These are phyloP conservation scores for Protobothrops flavoviridis DNA, from an alignment of 2,113 vertebrate species.

Conservation along the genomic window DNA sequence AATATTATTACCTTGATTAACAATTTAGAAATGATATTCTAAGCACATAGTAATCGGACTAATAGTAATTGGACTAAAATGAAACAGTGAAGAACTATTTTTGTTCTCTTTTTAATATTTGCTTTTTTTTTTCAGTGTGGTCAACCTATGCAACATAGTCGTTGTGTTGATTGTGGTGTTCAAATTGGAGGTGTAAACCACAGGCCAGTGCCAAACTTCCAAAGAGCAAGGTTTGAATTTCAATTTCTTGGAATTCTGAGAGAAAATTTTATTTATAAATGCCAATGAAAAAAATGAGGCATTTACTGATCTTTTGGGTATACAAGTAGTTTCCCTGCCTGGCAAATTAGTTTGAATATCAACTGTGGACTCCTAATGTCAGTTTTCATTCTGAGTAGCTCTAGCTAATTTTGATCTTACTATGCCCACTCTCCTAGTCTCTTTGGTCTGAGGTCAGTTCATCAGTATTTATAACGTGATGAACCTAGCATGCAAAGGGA, in stretches of 20 bases:
- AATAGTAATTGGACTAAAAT: background rate
- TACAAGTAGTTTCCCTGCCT: background rate
- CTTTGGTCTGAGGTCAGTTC: background rate
- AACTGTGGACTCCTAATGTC: background rate
- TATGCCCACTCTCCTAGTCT: background rate
- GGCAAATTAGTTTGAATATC: background rate
- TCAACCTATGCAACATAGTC: slow-evolving; percentile 67
- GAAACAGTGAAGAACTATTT: background rate
- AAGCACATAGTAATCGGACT: background rate
- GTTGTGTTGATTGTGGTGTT: slow-evolving; percentile 74
- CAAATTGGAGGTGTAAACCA: slow-evolving; percentile 72
- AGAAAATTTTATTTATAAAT: background rate
- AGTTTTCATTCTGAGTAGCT: background rate
- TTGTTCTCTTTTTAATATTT: background rate
- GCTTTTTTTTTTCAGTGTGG: slow-evolving; percentile 77
- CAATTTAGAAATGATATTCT: background rate
- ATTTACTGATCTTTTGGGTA: background rate
- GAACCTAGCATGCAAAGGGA: background rate
- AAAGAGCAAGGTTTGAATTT: fast-evolving
- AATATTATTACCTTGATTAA: background rate
- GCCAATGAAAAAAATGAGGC: background rate
- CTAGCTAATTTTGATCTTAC: background rate
- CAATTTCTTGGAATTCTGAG: background rate
- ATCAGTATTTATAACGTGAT: background rate
- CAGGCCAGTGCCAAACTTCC: slow-evolving; percentile 48